phyloP scores from a whole-genome alignment of 1,140 invertebrate species.

The Anthonomus grandis region DNA sequence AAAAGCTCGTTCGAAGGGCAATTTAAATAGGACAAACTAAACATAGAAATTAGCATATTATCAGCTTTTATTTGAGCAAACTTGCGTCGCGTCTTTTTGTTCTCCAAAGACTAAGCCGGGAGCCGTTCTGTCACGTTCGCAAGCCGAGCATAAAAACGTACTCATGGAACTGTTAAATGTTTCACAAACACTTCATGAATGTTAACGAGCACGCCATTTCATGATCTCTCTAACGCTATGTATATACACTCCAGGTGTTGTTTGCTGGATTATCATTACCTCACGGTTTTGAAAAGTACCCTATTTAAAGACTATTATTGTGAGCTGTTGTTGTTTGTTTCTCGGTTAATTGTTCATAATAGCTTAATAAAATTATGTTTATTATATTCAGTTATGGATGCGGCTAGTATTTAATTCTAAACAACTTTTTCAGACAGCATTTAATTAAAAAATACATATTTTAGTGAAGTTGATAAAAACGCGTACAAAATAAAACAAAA shows the following conservation, averaged over 20 bases:
- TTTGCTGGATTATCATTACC: too few species aligned
- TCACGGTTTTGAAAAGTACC: too few species aligned
- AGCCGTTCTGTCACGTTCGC: constrained; percentile 37
- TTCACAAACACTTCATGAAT: constrained; percentile 43
- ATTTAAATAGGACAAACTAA: constrained; percentile 21
- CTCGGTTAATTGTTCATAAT: too few species aligned
- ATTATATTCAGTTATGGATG: too few species aligned
- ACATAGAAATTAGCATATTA: constrained; percentile 28
- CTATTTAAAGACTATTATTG: too few species aligned
- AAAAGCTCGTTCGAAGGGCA: constrained; percentile 16
- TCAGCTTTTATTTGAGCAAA: constrained; percentile 26
- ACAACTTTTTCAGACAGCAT: too few species aligned
- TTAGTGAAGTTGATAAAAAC: background rate
- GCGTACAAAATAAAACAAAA: background rate
- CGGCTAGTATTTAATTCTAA: too few species aligned
- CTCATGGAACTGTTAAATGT: constrained; percentile 43
- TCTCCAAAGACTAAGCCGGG: constrained; percentile 18
- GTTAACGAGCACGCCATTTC: constrained; percentile 35
- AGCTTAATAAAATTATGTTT: too few species aligned
- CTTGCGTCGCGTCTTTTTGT: constrained; percentile 21
- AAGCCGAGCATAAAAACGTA: constrained; percentile 38
- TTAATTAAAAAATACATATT: background rate
- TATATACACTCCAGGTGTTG: too few species aligned
- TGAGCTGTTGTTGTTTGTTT: too few species aligned
- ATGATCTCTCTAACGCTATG: constrained; percentile 7